A percentile compares a stretch with the other conserved stretches of the same genome.
Evolutionary conservation across 2,888 invertebrate species (phyloP).

Genomic region (Caenorhabditis sp.): DNA sequence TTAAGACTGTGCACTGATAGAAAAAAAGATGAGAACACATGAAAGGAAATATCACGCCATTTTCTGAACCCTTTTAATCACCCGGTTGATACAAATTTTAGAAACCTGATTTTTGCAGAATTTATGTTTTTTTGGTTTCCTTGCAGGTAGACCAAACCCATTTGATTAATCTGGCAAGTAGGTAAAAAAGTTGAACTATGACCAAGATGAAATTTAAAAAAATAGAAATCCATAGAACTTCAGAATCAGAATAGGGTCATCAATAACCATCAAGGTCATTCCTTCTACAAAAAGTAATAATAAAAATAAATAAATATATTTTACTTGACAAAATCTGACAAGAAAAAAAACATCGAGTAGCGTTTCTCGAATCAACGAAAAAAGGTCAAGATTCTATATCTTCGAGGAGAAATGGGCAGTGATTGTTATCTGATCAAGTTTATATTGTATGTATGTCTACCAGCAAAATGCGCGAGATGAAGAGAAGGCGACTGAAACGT

Average conservation of each 20-base stretch:
- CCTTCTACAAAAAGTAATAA: background rate
- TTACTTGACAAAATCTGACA: background rate
- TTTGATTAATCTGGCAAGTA: too few relatives aligned
- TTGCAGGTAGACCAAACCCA: too few relatives aligned
- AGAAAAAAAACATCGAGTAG: background rate
- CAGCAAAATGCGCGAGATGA: constrained; percentile 10
- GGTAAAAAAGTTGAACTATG: background rate
- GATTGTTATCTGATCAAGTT: background rate
- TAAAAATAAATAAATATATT: too few relatives aligned
- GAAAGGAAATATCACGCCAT: constrained; percentile 5
- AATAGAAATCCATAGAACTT: background rate
- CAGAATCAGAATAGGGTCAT: background rate
- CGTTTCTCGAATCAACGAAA: background rate
- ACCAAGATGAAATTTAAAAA: background rate
- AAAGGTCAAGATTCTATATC: background rate
- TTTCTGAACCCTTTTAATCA: constrained; percentile 3
- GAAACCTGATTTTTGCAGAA: too few relatives aligned
- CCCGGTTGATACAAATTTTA: background rate
- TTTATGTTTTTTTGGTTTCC: too few relatives aligned
- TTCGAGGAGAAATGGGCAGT: background rate
- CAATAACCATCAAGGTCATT: constrained; percentile 1
- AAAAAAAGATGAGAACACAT: constrained; percentile 1
- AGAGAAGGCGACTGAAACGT: constrained; percentile 31
- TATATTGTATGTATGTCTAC: background rate
- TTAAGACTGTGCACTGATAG: background rate